phyloP scores from a whole-genome alignment of 2,888 invertebrate genomes.

The Chrysodeixis includens region DNA sequence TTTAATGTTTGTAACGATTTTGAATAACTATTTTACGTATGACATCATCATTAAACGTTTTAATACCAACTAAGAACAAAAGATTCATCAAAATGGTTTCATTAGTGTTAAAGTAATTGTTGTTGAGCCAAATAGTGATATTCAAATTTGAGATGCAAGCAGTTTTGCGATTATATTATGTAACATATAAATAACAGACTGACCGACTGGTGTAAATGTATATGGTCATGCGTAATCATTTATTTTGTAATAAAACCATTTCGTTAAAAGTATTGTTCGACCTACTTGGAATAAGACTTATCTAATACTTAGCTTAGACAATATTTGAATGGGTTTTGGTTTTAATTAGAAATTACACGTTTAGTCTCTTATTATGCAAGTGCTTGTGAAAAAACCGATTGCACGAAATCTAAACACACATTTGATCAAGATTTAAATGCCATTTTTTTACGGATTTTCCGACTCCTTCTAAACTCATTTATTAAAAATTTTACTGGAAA shows the following conservation, averaged over 20 bases:
- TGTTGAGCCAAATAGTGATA: not conserved
- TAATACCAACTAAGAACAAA: not conserved
- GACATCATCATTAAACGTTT: no score
- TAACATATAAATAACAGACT: constrained; percentile 30
- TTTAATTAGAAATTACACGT: not conserved
- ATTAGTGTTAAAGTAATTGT: not conserved
- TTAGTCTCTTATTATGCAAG: no score
- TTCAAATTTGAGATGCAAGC: not conserved
- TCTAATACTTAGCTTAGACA: constrained; percentile 29
- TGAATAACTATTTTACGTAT: no score
- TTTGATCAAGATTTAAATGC: no score
- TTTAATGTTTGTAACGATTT: no score
- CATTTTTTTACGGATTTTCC: no score
- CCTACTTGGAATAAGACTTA: constrained; percentile 38
- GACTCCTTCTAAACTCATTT: no score
- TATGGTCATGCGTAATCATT: constrained; percentile 32
- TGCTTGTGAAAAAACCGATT: no score
- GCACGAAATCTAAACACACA: no score
- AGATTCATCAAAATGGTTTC: not conserved
- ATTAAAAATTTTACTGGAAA: no score
- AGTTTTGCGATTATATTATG: constrained; percentile 22
- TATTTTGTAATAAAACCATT: constrained; percentile 47
- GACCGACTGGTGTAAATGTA: constrained; percentile 38
- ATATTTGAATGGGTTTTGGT: not conserved
- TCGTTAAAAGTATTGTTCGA: constrained; percentile 40